phyloP scores from a whole-genome alignment of 2,797 vertebrate species.

The Myotis daubentonii region DNA sequence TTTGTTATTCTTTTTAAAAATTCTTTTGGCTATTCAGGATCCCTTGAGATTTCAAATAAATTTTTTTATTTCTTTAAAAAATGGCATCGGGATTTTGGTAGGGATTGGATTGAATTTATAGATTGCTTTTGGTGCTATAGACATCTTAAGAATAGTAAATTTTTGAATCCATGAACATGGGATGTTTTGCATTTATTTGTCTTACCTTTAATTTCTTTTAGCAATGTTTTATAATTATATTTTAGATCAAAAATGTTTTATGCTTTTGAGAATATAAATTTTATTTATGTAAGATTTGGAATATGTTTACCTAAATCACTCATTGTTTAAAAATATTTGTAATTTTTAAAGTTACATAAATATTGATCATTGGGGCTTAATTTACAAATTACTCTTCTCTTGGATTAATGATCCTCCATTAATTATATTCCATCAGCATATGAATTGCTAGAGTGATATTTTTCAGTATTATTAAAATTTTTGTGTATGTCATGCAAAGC shows the following conservation, averaged over 20 bases:
- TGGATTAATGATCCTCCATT: background rate
- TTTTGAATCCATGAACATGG: background rate
- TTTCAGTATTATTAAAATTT: background rate
- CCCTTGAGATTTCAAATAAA: background rate
- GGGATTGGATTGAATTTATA: background rate
- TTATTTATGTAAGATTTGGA: background rate
- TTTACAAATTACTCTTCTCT: background rate
- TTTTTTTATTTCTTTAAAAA: background rate
- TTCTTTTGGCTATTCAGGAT: background rate
- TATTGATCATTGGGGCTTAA: background rate
- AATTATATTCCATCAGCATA: background rate
- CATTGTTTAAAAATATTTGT: constrained; percentile 43
- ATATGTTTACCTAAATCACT: constrained; percentile 9
- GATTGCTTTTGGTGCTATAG: background rate
- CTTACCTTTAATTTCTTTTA: background rate
- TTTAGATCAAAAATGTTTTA: constrained; percentile 29
- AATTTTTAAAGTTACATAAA: constrained; percentile 8
- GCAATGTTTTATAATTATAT: background rate
- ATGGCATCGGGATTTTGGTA: background rate
- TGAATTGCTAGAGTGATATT: background rate
- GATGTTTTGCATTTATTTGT: constrained; percentile 15
- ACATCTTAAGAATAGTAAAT: background rate
- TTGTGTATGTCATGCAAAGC: background rate
- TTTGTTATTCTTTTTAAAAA: constrained; percentile 14
- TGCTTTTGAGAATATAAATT: background rate